phyloP scores from a whole-genome alignment of 2,113 vertebrate species.

The Microtus richardsoni region DNA sequence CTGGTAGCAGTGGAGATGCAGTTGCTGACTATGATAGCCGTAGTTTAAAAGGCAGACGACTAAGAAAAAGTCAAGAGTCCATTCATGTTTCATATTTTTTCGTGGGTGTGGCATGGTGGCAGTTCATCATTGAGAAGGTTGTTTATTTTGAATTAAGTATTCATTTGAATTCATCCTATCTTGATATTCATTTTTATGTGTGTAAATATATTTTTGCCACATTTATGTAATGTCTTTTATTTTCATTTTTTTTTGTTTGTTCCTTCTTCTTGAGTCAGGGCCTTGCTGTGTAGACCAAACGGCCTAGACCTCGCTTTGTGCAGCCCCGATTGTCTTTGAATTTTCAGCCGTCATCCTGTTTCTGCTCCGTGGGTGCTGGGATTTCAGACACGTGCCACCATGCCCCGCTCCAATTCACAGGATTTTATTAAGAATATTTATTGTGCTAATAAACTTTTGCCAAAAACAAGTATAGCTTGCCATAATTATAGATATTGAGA shows the following conservation, averaged over 20 bases:
- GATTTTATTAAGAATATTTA: conserved; percentile 7
- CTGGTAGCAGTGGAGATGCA: too few relatives aligned
- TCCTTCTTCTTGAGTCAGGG: background rate
- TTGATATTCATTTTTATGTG: conserved; percentile 14
- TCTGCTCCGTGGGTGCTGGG: background rate
- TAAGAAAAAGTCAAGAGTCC: background rate
- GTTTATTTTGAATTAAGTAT: conserved; percentile 38
- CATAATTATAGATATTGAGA: too few relatives aligned
- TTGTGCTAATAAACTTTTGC: conserved; percentile 10
- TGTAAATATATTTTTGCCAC: background rate
- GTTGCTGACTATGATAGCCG: too few relatives aligned
- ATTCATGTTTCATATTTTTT: conserved; percentile 38
- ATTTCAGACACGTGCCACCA: background rate
- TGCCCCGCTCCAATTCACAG: background rate
- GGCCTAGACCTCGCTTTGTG: background rate
- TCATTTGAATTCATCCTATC: conserved; percentile 24
- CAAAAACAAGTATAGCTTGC: too few relatives aligned
- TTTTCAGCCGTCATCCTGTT: background rate
- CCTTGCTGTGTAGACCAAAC: background rate
- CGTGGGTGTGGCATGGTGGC: background rate
- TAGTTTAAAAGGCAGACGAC: too few relatives aligned
- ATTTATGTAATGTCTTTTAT: conserved; percentile 38
- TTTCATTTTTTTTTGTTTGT: background rate
- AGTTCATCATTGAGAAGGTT: background rate
- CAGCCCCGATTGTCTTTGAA: background rate